Base-by-base conservation (phyloP, 2,888 invertebrate genomes). In the Brenthis hecate region DNA sequence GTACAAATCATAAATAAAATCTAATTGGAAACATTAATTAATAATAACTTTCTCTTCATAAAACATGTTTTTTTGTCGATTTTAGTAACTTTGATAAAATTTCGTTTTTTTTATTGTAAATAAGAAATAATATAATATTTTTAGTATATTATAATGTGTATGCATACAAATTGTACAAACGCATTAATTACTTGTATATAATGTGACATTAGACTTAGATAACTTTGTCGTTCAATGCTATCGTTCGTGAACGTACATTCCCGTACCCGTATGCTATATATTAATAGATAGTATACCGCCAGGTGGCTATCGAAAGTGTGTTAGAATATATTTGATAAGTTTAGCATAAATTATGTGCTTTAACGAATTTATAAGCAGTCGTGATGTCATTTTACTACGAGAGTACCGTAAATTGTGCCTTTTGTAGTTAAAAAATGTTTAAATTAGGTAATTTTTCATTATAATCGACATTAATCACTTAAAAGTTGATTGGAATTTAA, bases 261-360 rank as follows among this genome's bases (percentile, higher is more conserved):
- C 58, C 62, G 32, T 48, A 51, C 72, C 72, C 72, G 68, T 67
- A 72, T 72, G 61, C 68, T 68, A 66, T 72, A 68, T 53, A 66
- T 68, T 58, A 69, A 57, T 56, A 66, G 72, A 72, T 72, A 70
- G 67, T 16, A 65, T 51, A 63, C 43, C 43, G 61, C 72, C 72
- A 72, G 72, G 72, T 72, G 72, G 63, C 54, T 56, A 69, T 61
- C 66, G 72, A 72, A 70, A 72, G 72, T 72, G 70, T 72, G 68
- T 64, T 70, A 54, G 72, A 64, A 72, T 68, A 68, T 32, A 70
- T 72, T 72, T 65, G 72, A 68, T 72, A 70, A 68, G 47, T 72
- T 72, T 70, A 65, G 65, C 67, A 72, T 72, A 72, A 70, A 72
- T 72, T 70, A 70, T 63, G 62, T 63, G 32, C 65, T 65, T 57